Base-by-base conservation (phyloP, 2,113 vertebrate genomes). In the Tetrao urogallus region DNA sequence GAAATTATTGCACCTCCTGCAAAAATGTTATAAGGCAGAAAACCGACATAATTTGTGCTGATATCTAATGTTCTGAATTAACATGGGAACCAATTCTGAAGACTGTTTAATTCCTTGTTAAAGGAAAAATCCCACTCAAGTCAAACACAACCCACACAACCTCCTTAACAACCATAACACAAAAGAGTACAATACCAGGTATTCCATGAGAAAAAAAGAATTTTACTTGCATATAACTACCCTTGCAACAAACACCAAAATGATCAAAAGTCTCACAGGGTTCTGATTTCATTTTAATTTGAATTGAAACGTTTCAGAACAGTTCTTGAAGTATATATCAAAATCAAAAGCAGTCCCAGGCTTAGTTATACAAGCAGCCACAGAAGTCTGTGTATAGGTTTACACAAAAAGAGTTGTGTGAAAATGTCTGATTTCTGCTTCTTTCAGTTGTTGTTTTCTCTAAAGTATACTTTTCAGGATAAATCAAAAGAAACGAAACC, bases 11-110 rank as follows among this genome's bases (percentile, higher is more conserved):
- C 47, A 64, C 54, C 47, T 84, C 56, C 42, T 74, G 21, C 67
- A 78, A 82, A 60, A 91, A 86, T 80, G 85, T 89, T 88, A 88
- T 77, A 72, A 80, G 54, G 50, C 57, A 42, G 58, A 87, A 95
- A 82, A 77, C 0, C 74, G 75, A 67, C 34, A 45, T 65, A 82
- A 72, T 50, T 90, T 42, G 11, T 90, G 47, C 3, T 0, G 1
- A 28, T 70, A 81, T 13, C 76, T 74, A 91, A 92, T 88, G 86
- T 60, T 82, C 38, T 88, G 66, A 86, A 74, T 73, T 82, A 75
- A 80, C 8, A 14, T 5, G 72, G 75, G 79, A 91, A 58, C 56
- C 80, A 34, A 74, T 82, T 94, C 64, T 88, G 72, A 80, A 71
- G 34, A 57, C 56, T 90, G 54, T 80, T 86, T 93, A 86, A 94